Conservation (phyloP, 1,140 invertebrate species). For the Acromyrmex charruanus region DNA sequence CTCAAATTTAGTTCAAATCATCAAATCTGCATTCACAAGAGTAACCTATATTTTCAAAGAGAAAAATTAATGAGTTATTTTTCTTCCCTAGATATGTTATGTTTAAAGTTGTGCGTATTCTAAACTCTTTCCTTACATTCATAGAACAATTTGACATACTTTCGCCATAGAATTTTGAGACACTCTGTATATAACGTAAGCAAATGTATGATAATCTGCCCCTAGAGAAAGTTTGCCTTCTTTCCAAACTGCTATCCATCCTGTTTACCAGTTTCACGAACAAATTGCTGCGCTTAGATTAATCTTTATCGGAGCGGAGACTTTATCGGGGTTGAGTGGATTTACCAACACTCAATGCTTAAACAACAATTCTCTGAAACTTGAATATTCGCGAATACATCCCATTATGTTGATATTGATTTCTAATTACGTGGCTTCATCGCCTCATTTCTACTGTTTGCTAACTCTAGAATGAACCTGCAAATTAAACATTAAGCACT, state of each 20-base stretch:
- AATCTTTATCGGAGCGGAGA: constrained; percentile 46
- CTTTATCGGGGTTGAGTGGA: constrained; percentile 30
- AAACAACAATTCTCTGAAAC: not conserved
- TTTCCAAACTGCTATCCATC: constrained; percentile 53
- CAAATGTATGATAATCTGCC: constrained; percentile 40
- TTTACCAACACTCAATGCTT: constrained; percentile 20
- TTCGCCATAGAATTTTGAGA: constrained; percentile 1
- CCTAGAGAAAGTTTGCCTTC: constrained; percentile 45
- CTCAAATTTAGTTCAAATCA: not conserved
- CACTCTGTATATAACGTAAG: constrained; percentile 7
- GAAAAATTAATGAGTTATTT: not conserved
- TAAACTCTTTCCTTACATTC: not conserved
- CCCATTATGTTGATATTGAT: constrained; percentile 6
- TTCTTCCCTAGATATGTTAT: not conserved
- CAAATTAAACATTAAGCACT: not conserved
- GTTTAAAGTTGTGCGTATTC: not conserved
- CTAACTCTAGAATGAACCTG: not conserved
- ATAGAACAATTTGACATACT: not conserved
- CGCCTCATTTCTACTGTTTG: not conserved
- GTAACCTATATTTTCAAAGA: not conserved
- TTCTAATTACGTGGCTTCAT: not conserved
- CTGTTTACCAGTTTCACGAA: constrained; percentile 52
- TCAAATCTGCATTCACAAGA: not conserved
- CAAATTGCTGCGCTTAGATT: constrained; percentile 53
- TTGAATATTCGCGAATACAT: constrained; percentile 35